Conservation (phyloP, 2,113 vertebrate species). For the Pelodiscus sinensis region DNA sequence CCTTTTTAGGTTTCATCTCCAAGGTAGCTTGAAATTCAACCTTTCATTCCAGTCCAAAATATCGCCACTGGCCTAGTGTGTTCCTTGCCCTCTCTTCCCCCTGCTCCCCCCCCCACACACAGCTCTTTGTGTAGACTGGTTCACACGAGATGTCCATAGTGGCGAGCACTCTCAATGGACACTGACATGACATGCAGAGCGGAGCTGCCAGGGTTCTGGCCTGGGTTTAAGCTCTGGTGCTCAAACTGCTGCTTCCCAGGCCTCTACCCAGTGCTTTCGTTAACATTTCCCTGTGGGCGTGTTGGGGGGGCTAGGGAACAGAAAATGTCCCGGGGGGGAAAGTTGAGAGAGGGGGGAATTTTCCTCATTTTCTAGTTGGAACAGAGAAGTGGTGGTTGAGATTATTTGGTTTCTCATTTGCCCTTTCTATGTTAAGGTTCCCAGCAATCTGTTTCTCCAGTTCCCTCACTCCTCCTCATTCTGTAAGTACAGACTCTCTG, state of each 20-base stretch:
- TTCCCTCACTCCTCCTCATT: not conserved
- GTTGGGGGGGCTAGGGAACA: fast-evolving
- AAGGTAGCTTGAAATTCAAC: not conserved
- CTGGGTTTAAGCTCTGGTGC: conserved; percentile 63
- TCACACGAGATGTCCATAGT: conserved; percentile 38
- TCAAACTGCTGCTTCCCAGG: conserved; percentile 52
- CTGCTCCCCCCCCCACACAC: not conserved
- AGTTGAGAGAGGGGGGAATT: not conserved
- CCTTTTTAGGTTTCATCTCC: conserved; percentile 19
- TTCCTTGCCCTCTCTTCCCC: not conserved
- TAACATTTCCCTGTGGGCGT: conserved; percentile 18
- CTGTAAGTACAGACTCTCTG: conserved; percentile 22
- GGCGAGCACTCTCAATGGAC: conserved; percentile 54
- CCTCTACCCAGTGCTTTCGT: conserved; percentile 43
- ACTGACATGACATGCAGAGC: conserved; percentile 70
- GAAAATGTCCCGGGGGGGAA: not conserved
- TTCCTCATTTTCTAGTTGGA: conserved; percentile 3
- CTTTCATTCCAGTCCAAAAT: conserved; percentile 8
- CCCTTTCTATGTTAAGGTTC: not conserved
- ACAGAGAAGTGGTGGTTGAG: not conserved
- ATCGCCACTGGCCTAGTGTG: not conserved
- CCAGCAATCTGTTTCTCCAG: conserved; percentile 24
- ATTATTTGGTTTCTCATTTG: not conserved
- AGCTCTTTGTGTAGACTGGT: not conserved
- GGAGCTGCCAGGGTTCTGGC: conserved; percentile 63